A percentile compares a stretch with the other conserved stretches of the same genome.
These are phyloP conservation scores for Gnatocerus cornutus DNA, from an alignment of 2,888 invertebrate genomes.

Conservation along the genomic window DNA sequence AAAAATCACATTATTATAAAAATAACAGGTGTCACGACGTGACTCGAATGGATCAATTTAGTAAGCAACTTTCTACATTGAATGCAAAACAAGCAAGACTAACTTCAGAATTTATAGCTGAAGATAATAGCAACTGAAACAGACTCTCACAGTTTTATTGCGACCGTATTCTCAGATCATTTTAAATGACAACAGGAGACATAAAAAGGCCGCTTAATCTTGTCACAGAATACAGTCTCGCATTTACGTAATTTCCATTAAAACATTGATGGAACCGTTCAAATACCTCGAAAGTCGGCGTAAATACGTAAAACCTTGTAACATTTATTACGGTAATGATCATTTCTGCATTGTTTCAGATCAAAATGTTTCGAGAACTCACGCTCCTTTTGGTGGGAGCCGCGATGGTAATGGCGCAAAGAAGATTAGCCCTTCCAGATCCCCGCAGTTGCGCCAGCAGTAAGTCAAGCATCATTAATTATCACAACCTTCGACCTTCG, in stretches of 20 bases:
- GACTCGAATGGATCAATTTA: constrained; percentile 29
- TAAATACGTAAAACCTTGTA: constrained; percentile 8
- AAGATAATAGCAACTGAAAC: background rate
- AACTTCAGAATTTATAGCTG: background rate
- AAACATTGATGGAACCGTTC: too few relatives aligned
- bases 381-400: constrained; percentile 80
- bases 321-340: constrained; percentile 10
- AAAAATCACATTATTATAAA: constrained; percentile 16
- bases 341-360: constrained; percentile 10
- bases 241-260: too few relatives aligned
- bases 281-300: background rate
- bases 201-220: too few relatives aligned
- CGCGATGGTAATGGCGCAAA: constrained; percentile 82
- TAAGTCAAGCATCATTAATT: constrained; percentile 72
- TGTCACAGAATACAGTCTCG: too few relatives aligned
- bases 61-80: constrained; percentile 26
- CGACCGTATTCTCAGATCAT: too few relatives aligned
- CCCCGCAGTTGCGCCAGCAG: constrained; percentile 92
- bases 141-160: constrained; percentile 3
- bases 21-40: constrained; percentile 23
- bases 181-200: too few relatives aligned
- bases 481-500: background rate
- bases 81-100: constrained; percentile 26
- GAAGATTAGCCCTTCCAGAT: constrained; percentile 90
- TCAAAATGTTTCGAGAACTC: constrained; percentile 69